phyloP scores from a whole-genome alignment of 2,113 vertebrate species.

The Pleuronectes platessa region DNA sequence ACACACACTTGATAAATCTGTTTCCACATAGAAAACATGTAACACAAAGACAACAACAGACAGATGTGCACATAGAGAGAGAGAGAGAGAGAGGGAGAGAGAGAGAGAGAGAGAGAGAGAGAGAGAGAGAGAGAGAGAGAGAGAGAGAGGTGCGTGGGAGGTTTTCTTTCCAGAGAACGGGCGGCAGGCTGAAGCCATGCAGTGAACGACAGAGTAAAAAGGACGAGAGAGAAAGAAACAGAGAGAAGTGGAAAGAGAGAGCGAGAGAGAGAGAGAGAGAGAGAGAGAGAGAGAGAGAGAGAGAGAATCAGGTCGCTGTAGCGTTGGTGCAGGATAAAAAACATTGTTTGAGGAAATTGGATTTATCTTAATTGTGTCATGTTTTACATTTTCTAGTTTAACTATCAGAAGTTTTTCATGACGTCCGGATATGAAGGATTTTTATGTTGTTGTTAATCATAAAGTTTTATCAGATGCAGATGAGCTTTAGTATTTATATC shows the following conservation, averaged over 20 bases:
- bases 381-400: too few relatives aligned
- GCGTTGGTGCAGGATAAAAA: too few relatives aligned
- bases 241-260: background rate
- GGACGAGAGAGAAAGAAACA: background rate
- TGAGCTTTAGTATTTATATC: too few relatives aligned
- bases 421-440: too few relatives aligned
- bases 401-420: too few relatives aligned
- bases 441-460: too few relatives aligned
- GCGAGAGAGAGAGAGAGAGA: background rate
- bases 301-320: background rate
- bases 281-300: background rate
- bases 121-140: too few relatives aligned
- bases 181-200: slow-evolving; percentile 66
- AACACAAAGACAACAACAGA: slow-evolving; percentile 30
- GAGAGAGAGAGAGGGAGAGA: background rate
- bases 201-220: slow-evolving; percentile 12
- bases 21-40: slow-evolving; percentile 16
- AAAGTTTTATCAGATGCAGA: too few relatives aligned
- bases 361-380: too few relatives aligned
- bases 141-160: background rate
- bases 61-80: background rate
- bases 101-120: background rate
- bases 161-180: background rate
- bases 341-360: too few relatives aligned
- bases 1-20: background rate